phyloP scores from a whole-genome alignment of 2,888 invertebrate species.

The Sisyra nigra region DNA sequence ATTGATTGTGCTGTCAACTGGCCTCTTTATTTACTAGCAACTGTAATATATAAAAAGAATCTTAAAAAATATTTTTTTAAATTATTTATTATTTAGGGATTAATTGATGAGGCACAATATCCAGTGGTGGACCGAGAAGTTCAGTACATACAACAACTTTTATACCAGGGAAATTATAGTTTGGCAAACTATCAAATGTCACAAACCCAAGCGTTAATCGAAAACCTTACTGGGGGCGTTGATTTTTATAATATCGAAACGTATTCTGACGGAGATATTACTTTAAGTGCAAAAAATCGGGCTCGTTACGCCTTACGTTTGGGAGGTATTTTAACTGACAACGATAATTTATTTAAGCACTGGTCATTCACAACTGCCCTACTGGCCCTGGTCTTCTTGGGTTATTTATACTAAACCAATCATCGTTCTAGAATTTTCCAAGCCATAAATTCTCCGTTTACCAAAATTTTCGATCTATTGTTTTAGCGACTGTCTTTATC shows the following conservation, averaged over 20 bases:
- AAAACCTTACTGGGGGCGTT: constrained; percentile 42
- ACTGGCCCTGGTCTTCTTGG: too few species aligned
- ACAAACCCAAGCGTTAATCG: constrained; percentile 42
- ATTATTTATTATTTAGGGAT: constrained; percentile 15
- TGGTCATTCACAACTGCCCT: too few species aligned
- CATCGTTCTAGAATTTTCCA: too few species aligned
- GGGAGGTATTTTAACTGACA: too few species aligned
- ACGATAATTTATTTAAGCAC: too few species aligned
- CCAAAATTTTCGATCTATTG: too few species aligned
- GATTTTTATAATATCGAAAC: constrained; percentile 70
- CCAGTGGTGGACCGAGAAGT: constrained; percentile 18
- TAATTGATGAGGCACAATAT: constrained; percentile 19
- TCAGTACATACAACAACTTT: constrained; percentile 15
- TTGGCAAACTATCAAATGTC: constrained; percentile 49
- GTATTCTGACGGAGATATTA: too few species aligned
- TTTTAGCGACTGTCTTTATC: too few species aligned
- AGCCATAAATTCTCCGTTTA: too few species aligned
- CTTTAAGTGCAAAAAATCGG: too few species aligned
- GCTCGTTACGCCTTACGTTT: too few species aligned
- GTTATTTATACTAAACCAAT: too few species aligned
- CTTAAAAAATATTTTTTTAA: constrained; percentile 2
- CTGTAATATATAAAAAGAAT: constrained; percentile 29
- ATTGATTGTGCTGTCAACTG: constrained; percentile 70
- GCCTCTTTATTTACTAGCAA: constrained; percentile 60
- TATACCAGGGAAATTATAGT: constrained; percentile 33